Base-by-base conservation (phyloP, 2,113 vertebrate species). In the Tautogolabrus adspersus region DNA sequence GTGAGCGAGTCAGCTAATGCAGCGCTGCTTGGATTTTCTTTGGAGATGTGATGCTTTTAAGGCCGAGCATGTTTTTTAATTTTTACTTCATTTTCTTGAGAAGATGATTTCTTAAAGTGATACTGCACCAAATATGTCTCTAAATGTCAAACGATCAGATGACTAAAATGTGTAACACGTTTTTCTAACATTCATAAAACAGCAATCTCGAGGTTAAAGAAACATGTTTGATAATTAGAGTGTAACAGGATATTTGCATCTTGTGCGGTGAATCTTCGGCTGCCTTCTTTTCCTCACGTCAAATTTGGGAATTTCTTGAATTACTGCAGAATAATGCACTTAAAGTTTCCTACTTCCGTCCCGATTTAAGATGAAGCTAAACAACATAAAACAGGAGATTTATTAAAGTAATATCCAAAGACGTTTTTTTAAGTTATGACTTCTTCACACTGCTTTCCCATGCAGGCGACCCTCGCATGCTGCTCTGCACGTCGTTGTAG, bases 51-150 rank as follows among this genome's bases (percentile, higher is more conserved):
- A 63, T 73, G 26, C 44, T 38, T 66, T 72, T 59, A 0, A 3
- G 61, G 75, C 70, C n/a, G 75, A 62, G 69, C 75, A 60, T 57
- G 72, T 70, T 54, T 69, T 77, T 69, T 80, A 26, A 55, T 63
- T 61, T 34, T 6, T 26, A 2, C 30, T 34, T 34, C 0, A 0
- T 6, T 46, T 34, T 34, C 5, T 34, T 34, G 0, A 34, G 30
- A 34, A 34, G 30, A 34, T 4, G 30, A 34, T 34, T 34, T 34
- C 30, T 34, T 23, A 22, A 42, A 55, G 21, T 57, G 10, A 19
- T 19, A 0, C 8, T 6, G 0, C 6, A 47, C 6, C 30, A 12
- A 72, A 22, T 5, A 11, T 40, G 15, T 54, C 1, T 37, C 16
- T 40, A 26, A 18, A 6, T 34, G 30, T 23, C 22, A 8, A 6